Conservation (phyloP, 1,140 invertebrate species). For the Pogonognathellus flavescens region DNA sequence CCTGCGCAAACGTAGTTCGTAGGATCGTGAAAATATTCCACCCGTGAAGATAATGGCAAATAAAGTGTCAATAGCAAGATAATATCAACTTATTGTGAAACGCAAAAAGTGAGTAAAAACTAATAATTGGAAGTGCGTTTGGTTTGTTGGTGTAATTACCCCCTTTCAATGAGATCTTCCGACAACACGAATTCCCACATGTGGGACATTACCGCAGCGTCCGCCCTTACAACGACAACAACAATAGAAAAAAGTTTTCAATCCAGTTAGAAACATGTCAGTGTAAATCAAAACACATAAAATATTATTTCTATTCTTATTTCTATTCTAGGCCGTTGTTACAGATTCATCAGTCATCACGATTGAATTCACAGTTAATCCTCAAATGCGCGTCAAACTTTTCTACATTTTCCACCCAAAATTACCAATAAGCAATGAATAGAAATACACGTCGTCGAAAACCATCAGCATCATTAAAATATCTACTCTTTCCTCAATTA, state of each 20-base stretch:
- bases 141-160: conserved; percentile 72
- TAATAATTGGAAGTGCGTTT: conserved; percentile 18
- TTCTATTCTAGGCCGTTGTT: too few species aligned
- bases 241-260: conserved; percentile 17
- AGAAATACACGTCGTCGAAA: too few species aligned
- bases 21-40: too few species aligned
- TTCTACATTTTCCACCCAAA: too few species aligned
- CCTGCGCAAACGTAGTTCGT: too few species aligned
- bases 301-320: neutral
- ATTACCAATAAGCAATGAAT: too few species aligned
- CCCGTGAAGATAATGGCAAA: neutral
- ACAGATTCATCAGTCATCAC: too few species aligned
- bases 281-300: neutral
- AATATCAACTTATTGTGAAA: neutral
- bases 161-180: conserved; percentile 75
- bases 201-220: conserved; percentile 91
- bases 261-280: neutral
- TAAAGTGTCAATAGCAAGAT: conserved; percentile 41
- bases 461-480: too few species aligned
- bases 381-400: too few species aligned
- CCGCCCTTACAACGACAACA: conserved; percentile 78
- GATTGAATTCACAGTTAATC: neutral
- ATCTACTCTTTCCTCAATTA: too few species aligned
- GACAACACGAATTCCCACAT: conserved; percentile 86
- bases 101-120: conserved; percentile 43